Evolutionary conservation across 2,113 vertebrate genomes (phyloP).

Genomic region (Hystrix brachyura): DNA sequence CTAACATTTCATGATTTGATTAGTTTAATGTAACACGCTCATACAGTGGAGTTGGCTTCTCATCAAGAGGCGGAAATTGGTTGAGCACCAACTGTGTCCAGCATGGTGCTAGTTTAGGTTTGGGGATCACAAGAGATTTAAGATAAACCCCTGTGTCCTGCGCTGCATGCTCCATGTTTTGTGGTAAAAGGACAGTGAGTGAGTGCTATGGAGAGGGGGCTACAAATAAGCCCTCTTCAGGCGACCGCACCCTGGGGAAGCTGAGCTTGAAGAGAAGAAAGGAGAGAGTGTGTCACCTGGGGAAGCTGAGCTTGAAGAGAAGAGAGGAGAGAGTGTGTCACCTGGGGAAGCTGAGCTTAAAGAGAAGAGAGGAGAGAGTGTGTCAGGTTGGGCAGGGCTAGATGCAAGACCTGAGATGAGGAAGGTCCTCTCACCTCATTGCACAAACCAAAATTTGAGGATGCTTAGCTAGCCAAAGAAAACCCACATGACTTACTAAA

Average conservation of each 20-base stretch:
- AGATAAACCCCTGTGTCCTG: background rate
- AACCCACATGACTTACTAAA: background rate
- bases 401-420: accelerated
- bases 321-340: accelerated
- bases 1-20: conserved; percentile 54
- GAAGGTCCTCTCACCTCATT: accelerated
- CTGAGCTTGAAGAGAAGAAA: background rate
- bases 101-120: background rate
- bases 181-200: background rate
- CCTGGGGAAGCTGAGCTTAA: background rate
- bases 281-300: accelerated
- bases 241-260: background rate
- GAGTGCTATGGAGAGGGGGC: background rate
- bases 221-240: accelerated
- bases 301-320: background rate
- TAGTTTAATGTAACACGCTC: background rate
- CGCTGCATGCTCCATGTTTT: background rate
- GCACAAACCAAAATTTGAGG: background rate
- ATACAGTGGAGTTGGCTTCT: background rate
- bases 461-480: background rate
- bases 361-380: accelerated
- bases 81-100: background rate
- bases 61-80: background rate
- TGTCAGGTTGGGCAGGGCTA: accelerated
- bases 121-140: background rate